Conservation (phyloP, 2,888 invertebrate species). For the Caenorhabditis panamensis region DNA sequence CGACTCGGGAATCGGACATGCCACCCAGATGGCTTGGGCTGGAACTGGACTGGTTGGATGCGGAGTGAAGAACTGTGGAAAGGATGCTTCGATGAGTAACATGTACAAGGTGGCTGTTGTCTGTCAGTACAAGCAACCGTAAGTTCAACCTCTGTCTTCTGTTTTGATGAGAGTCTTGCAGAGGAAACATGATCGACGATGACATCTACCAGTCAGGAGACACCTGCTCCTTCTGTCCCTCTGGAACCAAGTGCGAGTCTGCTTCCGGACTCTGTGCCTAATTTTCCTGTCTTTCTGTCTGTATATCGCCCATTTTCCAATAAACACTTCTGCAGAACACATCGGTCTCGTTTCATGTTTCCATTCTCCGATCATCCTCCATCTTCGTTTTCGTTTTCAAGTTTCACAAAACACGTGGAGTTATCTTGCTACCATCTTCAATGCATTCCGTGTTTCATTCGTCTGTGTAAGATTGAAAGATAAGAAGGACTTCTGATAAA, state of each 20-base stretch:
- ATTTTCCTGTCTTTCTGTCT: slow-evolving; percentile 4
- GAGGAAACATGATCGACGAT: slow-evolving; percentile 38
- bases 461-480: no score
- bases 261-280: slow-evolving; percentile 49
- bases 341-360: no score
- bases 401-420: no score
- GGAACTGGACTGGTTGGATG: slow-evolving; percentile 49
- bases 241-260: slow-evolving; percentile 46
- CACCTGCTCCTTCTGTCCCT: slow-evolving; percentile 44
- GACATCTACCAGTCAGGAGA: slow-evolving; percentile 50
- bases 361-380: no score
- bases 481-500: no score
- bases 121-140: slow-evolving; percentile 31
- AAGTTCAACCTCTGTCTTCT: not conserved
- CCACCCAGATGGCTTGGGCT: slow-evolving; percentile 63
- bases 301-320: slow-evolving; percentile 4
- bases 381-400: no score
- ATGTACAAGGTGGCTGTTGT: slow-evolving; percentile 21
- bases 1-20: slow-evolving; percentile 60
- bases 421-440: no score
- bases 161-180: slow-evolving; percentile 10
- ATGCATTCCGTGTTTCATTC: no score
- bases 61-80: slow-evolving; percentile 45
- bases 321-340: not conserved
- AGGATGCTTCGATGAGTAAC: slow-evolving; percentile 12